Conservation (phyloP, 2,113 vertebrate species). For the Okapia johnstoni region DNA sequence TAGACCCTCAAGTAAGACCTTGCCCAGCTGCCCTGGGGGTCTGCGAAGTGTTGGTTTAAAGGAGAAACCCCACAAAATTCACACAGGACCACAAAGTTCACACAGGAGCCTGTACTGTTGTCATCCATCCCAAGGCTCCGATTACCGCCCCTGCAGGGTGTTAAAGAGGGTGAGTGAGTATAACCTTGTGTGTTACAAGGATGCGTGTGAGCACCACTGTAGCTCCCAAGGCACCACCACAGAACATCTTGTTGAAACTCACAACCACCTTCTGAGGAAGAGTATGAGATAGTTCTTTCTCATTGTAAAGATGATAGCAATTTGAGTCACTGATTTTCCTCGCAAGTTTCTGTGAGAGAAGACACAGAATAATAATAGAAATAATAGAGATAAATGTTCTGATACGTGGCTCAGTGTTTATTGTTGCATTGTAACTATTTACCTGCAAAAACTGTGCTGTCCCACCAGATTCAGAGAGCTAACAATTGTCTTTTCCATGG, state of each 20-base stretch:
- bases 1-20: accelerated
- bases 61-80: accelerated
- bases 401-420: not conserved
- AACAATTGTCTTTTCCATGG: not conserved
- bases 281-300: not conserved
- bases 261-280: not conserved
- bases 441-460: not conserved
- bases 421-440: not conserved
- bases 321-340: too few relatives aligned
- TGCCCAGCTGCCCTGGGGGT: accelerated
- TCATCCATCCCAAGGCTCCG: accelerated
- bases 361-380: not conserved
- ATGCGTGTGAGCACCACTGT: accelerated
- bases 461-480: not conserved
- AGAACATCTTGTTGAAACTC: accelerated
- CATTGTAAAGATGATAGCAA: not conserved
- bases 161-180: accelerated
- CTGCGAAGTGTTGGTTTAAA: accelerated
- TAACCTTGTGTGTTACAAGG: accelerated
- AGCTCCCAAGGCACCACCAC: accelerated
- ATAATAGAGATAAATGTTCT: not conserved
- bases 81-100: accelerated
- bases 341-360: too few relatives aligned
- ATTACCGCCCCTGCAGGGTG: accelerated
- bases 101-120: accelerated